A percentile compares a stretch with the other conserved stretches of the same genome.
These are phyloP conservation scores for Tetraneura akinire DNA, from an alignment of 1,140 invertebrate species.

Conservation along the genomic window DNA sequence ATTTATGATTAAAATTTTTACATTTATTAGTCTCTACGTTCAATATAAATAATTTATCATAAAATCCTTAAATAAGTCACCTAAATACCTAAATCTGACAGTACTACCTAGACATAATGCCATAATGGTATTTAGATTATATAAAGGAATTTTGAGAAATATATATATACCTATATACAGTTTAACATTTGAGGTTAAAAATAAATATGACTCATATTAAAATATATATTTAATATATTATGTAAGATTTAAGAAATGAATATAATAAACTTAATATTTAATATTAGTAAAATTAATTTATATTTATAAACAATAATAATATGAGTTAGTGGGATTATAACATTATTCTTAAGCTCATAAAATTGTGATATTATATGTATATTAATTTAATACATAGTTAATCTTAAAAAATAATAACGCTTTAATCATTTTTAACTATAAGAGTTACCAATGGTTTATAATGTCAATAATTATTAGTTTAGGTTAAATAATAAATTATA, in stretches of 20 bases:
- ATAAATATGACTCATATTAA: too few relatives aligned
- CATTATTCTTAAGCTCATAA: not conserved
- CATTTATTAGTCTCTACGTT: too few relatives aligned
- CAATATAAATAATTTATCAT: too few relatives aligned
- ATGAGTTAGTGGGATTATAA: conserved; percentile 27
- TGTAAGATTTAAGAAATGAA: not conserved
- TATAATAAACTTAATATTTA: conserved; percentile 20
- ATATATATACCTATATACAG: not conserved
- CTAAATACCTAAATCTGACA: too few relatives aligned
- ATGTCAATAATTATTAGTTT: not conserved
- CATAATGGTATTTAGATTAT: too few relatives aligned
- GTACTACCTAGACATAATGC: too few relatives aligned
- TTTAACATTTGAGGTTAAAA: too few relatives aligned
- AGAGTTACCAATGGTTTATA: not conserved
- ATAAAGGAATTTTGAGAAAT: too few relatives aligned
- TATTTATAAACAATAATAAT: conserved; percentile 7
- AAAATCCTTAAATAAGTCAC: too few relatives aligned
- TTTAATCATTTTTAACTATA: conserved; percentile 24
- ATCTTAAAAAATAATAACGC: conserved; percentile 2
- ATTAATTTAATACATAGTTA: not conserved
- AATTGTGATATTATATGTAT: not conserved
- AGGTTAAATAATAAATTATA: not conserved
- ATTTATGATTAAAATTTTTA: too few relatives aligned
- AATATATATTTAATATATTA: conserved; percentile 1
- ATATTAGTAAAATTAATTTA: not conserved